These are phyloP conservation scores for Pimephales promelas DNA, from an alignment of 2,113 vertebrate genomes.

Conservation along the genomic window DNA sequence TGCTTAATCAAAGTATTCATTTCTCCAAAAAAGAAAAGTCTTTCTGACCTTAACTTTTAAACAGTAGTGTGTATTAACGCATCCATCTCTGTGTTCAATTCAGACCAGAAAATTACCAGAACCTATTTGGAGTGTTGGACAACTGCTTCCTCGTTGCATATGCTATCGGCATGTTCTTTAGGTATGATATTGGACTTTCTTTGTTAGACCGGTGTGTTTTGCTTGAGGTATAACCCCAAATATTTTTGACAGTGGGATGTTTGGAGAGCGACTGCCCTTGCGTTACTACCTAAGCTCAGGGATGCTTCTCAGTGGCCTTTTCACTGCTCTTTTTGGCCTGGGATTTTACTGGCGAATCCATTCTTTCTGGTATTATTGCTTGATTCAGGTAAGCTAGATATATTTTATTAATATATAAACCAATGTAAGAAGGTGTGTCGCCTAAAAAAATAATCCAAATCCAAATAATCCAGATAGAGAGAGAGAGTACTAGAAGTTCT, in stretches of 20 bases:
- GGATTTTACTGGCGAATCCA: slow-evolving; percentile 95
- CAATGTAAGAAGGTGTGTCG: not conserved
- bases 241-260: slow-evolving; percentile 82
- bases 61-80: not conserved
- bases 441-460: not conserved
- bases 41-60: not conserved
- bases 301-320: slow-evolving; percentile 90
- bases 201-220: not conserved
- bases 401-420: not conserved
- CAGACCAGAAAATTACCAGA: slow-evolving; percentile 91
- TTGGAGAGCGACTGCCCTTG: slow-evolving; percentile 93
- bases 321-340: slow-evolving; percentile 87
- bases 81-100: slow-evolving; percentile 6
- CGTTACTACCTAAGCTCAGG: slow-evolving; percentile 90
- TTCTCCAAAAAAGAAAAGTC: too few species aligned
- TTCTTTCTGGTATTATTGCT: slow-evolving; percentile 85
- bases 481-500: not conserved
- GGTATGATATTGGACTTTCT: slow-evolving; percentile 70
- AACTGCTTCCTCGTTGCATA: slow-evolving; percentile 95
- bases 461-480: not conserved
- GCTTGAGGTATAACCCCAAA: not conserved
- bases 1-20: not conserved
- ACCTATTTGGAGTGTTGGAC: slow-evolving; percentile 88
- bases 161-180: slow-evolving; percentile 96
- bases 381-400: slow-evolving; percentile 83